Evolutionary conservation across 1,140 invertebrate genomes (phyloP).

Genomic region (Delia radicum): DNA sequence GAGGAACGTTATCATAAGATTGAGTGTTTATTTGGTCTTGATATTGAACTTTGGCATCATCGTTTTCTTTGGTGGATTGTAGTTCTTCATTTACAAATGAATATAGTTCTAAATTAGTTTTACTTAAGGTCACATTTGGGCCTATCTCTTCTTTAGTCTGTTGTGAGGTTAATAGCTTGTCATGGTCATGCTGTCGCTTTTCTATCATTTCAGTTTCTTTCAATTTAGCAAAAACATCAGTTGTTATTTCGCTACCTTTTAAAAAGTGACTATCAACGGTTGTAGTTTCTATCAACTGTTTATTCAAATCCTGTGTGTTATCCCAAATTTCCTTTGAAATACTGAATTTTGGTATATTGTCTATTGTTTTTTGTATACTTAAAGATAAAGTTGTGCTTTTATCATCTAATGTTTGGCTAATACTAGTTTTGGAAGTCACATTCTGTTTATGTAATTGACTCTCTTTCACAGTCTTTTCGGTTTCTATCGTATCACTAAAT

Average conservation of each 20-base stretch:
- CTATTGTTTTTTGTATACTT: background rate
- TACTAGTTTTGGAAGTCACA: conserved; percentile 32
- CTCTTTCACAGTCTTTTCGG: background rate
- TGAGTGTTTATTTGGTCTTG: too few relatives aligned
- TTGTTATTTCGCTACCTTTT: conserved; percentile 2
- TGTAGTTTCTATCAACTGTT: too few relatives aligned
- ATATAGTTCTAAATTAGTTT: background rate
- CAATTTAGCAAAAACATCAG: too few relatives aligned
- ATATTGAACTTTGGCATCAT: too few relatives aligned
- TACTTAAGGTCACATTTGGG: background rate
- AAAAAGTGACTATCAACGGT: background rate
- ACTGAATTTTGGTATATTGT: background rate
- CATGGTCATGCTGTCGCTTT: too few relatives aligned
- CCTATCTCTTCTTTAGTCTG: too few relatives aligned
- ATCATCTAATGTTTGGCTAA: conserved; percentile 38
- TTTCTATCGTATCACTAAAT: conserved; percentile 6
- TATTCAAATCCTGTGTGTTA: background rate
- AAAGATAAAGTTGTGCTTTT: conserved; percentile 26
- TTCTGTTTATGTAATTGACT: conserved; percentile 7
- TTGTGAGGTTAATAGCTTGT: too few relatives aligned
- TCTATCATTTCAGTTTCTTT: background rate
- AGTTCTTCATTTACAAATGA: background rate
- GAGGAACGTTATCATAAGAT: too few relatives aligned
- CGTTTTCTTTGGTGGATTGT: background rate
- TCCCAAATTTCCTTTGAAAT: conserved; percentile 12